Evolutionary conservation across 2,113 vertebrate species (phyloP).

Genomic region (Accipiter cooperii): DNA sequence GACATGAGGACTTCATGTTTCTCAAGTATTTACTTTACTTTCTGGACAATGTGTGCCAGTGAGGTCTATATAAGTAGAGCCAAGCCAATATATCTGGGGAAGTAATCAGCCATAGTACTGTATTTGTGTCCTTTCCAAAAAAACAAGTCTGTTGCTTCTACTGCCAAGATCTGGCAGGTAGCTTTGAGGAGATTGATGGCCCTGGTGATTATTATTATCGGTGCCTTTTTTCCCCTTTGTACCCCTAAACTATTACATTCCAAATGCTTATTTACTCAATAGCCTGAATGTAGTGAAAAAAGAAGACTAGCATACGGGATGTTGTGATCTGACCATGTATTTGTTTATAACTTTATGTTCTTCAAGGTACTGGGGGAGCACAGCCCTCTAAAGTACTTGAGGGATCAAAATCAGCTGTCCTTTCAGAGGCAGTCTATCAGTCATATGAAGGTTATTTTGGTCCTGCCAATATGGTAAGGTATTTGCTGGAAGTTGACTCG

Average conservation of each 20-base stretch:
- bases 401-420: not conserved
- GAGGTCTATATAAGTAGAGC: not conserved
- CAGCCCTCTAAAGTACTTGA: not conserved
- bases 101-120: not conserved
- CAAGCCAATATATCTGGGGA: slow-evolving; percentile 37
- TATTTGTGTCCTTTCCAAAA: slow-evolving; percentile 18
- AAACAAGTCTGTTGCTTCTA: not conserved
- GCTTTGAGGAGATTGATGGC: slow-evolving; percentile 38
- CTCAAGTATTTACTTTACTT: slow-evolving; percentile 12
- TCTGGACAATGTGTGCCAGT: not conserved
- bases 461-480: not conserved
- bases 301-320: fast-evolving
- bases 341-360: not conserved
- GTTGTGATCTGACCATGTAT: not conserved
- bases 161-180: slow-evolving; percentile 50
- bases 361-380: not conserved
- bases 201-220: not conserved
- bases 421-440: not conserved
- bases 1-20: not conserved
- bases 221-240: not conserved
- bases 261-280: not conserved
- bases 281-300: not conserved
- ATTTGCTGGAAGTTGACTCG: not conserved
- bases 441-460: not conserved
- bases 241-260: not conserved